phyloP scores from a whole-genome alignment of 1,140 invertebrate species.

The Philaenus spumarius region DNA sequence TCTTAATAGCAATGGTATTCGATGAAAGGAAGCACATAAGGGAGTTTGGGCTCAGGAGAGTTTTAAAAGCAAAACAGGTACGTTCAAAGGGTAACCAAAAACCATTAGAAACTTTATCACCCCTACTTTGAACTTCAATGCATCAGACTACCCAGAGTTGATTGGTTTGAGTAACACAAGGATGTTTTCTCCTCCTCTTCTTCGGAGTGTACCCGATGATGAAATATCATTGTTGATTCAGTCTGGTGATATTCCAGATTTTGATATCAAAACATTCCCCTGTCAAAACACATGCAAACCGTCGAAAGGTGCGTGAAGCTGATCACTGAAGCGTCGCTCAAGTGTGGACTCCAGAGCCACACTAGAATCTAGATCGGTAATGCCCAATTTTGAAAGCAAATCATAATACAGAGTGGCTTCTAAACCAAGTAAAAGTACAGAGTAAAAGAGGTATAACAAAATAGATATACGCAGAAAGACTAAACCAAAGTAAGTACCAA shows the following conservation, averaged over 20 bases:
- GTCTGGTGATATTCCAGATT: background rate
- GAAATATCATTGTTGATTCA: no score
- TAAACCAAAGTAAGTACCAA: no score
- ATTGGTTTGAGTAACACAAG: slow-evolving; percentile 16
- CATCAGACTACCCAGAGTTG: no score
- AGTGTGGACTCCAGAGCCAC: slow-evolving; percentile 19
- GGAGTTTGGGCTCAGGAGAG: no score
- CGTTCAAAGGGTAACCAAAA: slow-evolving; percentile 5
- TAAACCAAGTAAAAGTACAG: no score
- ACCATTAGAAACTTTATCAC: slow-evolving; percentile 17
- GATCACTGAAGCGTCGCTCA: slow-evolving; percentile 26
- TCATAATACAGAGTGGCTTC: slow-evolving; percentile 1
- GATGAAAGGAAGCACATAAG: no score
- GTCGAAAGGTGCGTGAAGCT: slow-evolving; percentile 33
- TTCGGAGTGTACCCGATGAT: slow-evolving; percentile 18
- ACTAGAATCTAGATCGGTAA: slow-evolving; percentile 11
- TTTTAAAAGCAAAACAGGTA: no score
- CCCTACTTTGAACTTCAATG: slow-evolving; percentile 24
- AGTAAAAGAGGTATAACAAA: no score
- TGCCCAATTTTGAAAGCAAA: no score
- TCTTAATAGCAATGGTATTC: no score
- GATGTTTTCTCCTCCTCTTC: slow-evolving; percentile 20
- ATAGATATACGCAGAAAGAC: no score
- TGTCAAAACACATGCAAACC: slow-evolving; percentile 33
- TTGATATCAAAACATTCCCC: slow-evolving; percentile 22